Evolutionary conservation across 1,140 invertebrate genomes (phyloP).

Genomic region (Aphis gossypii): DNA sequence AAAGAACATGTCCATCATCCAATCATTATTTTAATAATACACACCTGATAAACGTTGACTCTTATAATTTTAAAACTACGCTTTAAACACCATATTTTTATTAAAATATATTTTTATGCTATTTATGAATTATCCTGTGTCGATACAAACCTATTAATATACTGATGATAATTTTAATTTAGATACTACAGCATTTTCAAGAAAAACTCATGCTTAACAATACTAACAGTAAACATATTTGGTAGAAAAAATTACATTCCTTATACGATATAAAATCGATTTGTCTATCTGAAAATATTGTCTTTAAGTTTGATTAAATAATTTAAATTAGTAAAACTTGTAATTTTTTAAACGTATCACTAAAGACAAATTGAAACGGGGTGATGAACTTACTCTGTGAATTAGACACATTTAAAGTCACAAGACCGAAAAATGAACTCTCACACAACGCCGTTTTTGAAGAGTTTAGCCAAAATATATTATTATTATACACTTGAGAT

Average conservation of each 20-base stretch:
- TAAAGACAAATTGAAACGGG: background rate
- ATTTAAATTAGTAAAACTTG: background rate
- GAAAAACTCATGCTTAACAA: too few relatives aligned
- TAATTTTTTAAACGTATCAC: background rate
- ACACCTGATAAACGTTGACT: background rate
- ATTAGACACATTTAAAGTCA: background rate
- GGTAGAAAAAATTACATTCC: too few relatives aligned
- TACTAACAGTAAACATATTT: too few relatives aligned
- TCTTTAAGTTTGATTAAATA: background rate
- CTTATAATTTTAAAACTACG: background rate
- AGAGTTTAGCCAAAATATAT: background rate
- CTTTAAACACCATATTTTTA: background rate
- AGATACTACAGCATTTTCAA: too few relatives aligned
- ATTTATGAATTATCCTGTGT: too few relatives aligned
- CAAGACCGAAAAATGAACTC: background rate
- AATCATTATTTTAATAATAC: background rate
- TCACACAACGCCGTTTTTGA: background rate
- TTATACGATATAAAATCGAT: too few relatives aligned
- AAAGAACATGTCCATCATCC: fast-evolving
- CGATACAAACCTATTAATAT: background rate
- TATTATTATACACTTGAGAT: background rate
- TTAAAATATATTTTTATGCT: background rate
- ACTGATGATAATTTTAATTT: too few relatives aligned
- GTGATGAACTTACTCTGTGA: background rate
- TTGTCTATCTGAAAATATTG: background rate